Conservation (phyloP, 2,113 vertebrate species). For the Sakesphorus luctuosus region DNA sequence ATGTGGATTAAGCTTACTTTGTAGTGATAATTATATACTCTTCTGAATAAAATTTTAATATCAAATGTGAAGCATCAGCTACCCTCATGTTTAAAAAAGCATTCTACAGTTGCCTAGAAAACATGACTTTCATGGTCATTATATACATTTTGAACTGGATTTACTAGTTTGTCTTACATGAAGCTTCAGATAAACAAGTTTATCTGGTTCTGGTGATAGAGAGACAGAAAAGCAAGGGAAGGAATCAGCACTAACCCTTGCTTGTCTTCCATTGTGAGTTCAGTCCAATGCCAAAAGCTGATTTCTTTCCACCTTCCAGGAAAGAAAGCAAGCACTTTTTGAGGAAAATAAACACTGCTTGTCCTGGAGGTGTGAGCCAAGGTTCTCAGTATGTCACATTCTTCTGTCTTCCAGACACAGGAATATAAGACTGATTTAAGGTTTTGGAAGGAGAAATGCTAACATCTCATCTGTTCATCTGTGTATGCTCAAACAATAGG, state of each 20-base stretch:
- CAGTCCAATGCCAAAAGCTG: not conserved
- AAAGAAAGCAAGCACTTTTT: not conserved
- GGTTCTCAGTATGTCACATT: not conserved
- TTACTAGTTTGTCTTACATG: not conserved
- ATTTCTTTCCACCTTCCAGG: slow-evolving; percentile 36
- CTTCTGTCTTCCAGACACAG: not conserved
- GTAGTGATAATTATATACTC: slow-evolving; percentile 60
- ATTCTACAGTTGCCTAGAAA: slow-evolving; percentile 37
- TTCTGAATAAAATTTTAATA: slow-evolving; percentile 54
- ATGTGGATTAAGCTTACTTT: slow-evolving; percentile 63
- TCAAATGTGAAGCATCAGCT: slow-evolving; percentile 55
- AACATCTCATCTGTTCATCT: not conserved
- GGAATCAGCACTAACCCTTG: not conserved
- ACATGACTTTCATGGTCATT: slow-evolving; percentile 33
- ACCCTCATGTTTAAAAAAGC: slow-evolving; percentile 23
- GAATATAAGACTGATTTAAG: not conserved
- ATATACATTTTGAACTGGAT: slow-evolving; percentile 46
- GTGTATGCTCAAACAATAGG: not conserved
- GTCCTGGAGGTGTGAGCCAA: not conserved
- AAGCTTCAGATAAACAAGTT: slow-evolving; percentile 59
- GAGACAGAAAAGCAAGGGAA: not conserved
- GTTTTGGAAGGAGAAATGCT: not conserved
- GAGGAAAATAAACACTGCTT: not conserved
- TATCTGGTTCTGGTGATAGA: slow-evolving; percentile 61
- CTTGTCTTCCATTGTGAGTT: not conserved